Evolutionary conservation across 1,140 invertebrate genomes (phyloP), one percentile per base, ranked within the genome.

Genomic region (Neomicropteryx cornuta): DNA sequence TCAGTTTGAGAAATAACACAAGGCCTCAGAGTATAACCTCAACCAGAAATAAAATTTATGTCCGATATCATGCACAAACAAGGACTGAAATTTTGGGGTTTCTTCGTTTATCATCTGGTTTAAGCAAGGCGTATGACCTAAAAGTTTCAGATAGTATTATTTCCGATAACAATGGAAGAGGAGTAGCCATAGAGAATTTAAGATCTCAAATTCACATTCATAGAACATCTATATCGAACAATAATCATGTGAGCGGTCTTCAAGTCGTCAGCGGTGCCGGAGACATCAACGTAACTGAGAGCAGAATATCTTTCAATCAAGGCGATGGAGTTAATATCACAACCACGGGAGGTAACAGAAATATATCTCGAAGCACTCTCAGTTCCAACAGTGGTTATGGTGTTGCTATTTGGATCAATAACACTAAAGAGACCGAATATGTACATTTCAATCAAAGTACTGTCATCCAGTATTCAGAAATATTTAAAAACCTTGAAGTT

Each of bases 301-400:
- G 86, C 42, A 73, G 82, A 49, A 85, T 99, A 24, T 81, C 77
- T 1, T 84, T 90, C 46, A 99, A 99, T 58, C 76, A 82, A 50
- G 95, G 92, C 0, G 93, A 95, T 45, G 85, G 87, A 2, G 68
- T 89, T 3, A 94, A 95, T 49, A 82, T 97, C 3, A 94, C 91
- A 0, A 87, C 89, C 39, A 83, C 86, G 1, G 92, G 93, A 1
- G 93, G 94, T 3, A 82, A 81, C 42, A 72, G 86, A 35, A 92
- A 97, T 50, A 72, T 97, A 23, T 93, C 92, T 8, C 68, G 77
- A 50, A 83, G 81, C 19, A 80, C 73, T 11, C 56, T 90, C 29
- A 81, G 71, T 42, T 93, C 76, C 0, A 96, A 96, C 59, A 68
- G 71, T 23, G 82, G 87, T 5, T 81, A 82, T 48, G 92, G 91